Evolutionary conservation across 53 echinoderm and acorn worm genomes (phyloP), one percentile per base, ranked within the genome.

Genomic region (Arbacia lixula): DNA sequence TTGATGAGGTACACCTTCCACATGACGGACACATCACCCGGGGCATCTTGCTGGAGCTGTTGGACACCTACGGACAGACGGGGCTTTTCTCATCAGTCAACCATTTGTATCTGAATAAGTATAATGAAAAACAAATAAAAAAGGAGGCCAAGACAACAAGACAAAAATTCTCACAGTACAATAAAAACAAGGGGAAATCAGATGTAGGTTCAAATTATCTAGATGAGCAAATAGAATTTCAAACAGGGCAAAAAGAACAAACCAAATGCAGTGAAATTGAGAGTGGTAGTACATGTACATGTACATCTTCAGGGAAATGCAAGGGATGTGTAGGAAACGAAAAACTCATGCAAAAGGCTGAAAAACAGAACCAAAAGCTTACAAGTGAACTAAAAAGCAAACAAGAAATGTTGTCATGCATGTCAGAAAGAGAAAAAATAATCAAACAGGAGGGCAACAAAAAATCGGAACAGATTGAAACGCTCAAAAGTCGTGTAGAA

Each of bases 31-130:
- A 43, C 19, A 60, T 87, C 28, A 78, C 87, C 16, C 24, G 87
- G 66, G 87, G 87, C 4, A 76, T 86, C 26, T 76, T 86, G 35
- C 39, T 86, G 39, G 84, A 83, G 32, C n/a, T 66, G 14, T 60
- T 21, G 14, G 52, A n/a, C 10, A 16, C 52, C 14, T 84, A n/a
- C 39, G 85, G 51, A n/a, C n/a, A n/a, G 49, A 27, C 67, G 12
- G 67, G 29, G 12, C 25, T 71, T 55, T 72, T 71, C 41, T 49
- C 85, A 30, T 16, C 25, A 25, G 53, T 85, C 54, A 72, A 69
- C 58, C 85, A 85, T 51, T 22, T 85, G 22, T 85, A 85, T 31
- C 55, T 51, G 14, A 53, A 72, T 43, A 69, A 36, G 85, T 85
- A 71, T 55, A 12, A 41, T 9, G 50, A 24, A 32, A 66, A 31